A percentile compares a stretch with the other conserved stretches of the same genome.
Evolutionary conservation across 1,140 invertebrate genomes (phyloP).

Genomic region (Asobara japonica): DNA sequence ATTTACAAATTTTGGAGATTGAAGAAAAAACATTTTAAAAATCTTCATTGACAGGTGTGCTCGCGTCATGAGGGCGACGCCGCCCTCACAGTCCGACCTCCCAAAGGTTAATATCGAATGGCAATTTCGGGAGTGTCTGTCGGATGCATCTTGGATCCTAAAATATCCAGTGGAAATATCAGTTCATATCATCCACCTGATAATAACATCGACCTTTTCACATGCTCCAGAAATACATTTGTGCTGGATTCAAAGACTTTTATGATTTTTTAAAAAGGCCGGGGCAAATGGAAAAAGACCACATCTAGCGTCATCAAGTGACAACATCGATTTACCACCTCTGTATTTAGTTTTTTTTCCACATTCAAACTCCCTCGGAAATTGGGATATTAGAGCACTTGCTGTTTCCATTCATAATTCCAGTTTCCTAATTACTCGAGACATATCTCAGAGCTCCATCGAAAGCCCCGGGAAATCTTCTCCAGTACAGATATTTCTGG

Average conservation of each 20-base stretch:
- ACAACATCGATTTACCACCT: background rate
- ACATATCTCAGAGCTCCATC: too few relatives aligned
- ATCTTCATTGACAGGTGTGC: too few relatives aligned
- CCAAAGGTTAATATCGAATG: background rate
- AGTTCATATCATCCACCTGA: background rate
- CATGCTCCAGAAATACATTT: background rate
- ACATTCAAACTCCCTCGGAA: background rate
- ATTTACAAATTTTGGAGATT: too few relatives aligned
- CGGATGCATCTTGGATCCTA: background rate
- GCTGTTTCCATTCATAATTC: too few relatives aligned
- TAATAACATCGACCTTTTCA: slow-evolving; percentile 2
- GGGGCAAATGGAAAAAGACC: background rate
- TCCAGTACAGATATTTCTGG: too few relatives aligned
- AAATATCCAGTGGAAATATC: background rate
- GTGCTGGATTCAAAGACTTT: background rate
- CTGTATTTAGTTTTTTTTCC: background rate
- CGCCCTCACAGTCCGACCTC: too few relatives aligned
- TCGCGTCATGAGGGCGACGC: too few relatives aligned
- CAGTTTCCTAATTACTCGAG: too few relatives aligned
- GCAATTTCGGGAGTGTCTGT: background rate
- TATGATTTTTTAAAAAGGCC: background rate
- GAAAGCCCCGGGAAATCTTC: too few relatives aligned
- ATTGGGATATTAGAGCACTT: too few relatives aligned
- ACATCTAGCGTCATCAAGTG: slow-evolving; percentile 1
- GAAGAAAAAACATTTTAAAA: too few relatives aligned